These are phyloP conservation scores for Echeneis naucrates DNA, from an alignment of 2,797 vertebrate genomes.

Conservation along the genomic window DNA sequence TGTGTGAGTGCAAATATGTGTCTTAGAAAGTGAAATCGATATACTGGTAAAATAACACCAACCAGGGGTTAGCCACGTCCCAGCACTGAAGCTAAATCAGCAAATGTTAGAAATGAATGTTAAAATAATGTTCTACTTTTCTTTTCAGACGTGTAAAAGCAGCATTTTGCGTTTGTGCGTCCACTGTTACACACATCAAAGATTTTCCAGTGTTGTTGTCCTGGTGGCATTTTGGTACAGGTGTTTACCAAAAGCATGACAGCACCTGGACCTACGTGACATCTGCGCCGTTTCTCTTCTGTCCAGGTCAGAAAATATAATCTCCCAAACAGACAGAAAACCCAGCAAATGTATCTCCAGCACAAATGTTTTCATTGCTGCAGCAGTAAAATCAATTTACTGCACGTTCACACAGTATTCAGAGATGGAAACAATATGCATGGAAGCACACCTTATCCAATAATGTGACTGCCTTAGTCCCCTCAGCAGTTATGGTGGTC, in stretches of 20 bases:
- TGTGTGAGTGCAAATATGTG: constrained; percentile 4
- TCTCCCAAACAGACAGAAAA: not conserved
- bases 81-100: not conserved
- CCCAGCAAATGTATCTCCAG: not conserved
- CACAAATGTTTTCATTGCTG: not conserved
- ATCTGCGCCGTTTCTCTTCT: not conserved
- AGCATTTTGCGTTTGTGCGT: not conserved
- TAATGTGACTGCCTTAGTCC: constrained; percentile 11
- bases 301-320: not conserved
- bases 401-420: constrained; percentile 35
- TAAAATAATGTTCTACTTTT: not conserved
- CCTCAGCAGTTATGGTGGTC: constrained; percentile 10
- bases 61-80: not conserved
- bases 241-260: not conserved
- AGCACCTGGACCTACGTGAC: not conserved
- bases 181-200: too few species aligned
- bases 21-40: constrained; percentile 15
- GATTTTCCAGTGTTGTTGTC: not conserved
- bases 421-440: constrained; percentile 28
- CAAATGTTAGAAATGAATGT: not conserved
- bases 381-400: constrained; percentile 14
- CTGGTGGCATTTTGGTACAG: not conserved
- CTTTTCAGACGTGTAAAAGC: not conserved
- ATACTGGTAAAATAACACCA: not conserved
- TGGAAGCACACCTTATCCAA: not conserved